phyloP scores from a whole-genome alignment of 2,888 invertebrate genomes.

The Cacoxenus indagator region DNA sequence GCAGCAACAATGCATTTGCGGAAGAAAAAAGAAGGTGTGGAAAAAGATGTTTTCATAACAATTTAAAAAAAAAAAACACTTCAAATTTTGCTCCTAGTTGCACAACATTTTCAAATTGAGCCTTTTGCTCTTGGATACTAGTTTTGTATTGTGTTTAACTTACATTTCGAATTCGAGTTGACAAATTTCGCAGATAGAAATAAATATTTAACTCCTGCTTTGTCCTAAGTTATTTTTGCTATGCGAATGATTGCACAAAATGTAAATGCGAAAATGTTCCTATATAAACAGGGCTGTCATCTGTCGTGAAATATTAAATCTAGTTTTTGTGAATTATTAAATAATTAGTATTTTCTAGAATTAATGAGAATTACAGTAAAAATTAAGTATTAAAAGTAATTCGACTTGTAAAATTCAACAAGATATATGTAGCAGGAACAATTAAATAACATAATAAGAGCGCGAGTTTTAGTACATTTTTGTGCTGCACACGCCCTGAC shows the following conservation, averaged over 20 bases:
- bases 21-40: constrained; percentile 36
- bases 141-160: constrained; percentile 44
- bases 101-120: constrained; percentile 47
- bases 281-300: background rate
- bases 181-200: constrained; percentile 28
- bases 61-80: constrained; percentile 46
- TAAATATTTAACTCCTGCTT: constrained; percentile 23
- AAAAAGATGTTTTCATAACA: constrained; percentile 55
- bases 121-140: constrained; percentile 20
- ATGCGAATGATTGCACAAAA: background rate
- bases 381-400: too few species aligned
- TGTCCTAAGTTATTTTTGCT: constrained; percentile 23
- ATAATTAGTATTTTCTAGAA: too few species aligned
- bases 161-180: constrained; percentile 42
- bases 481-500: too few species aligned
- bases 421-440: too few species aligned
- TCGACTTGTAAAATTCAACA: too few species aligned
- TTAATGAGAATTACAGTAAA: too few species aligned
- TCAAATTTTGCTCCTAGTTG: constrained; percentile 43
- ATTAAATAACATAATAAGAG: too few species aligned
- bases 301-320: background rate
- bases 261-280: background rate
- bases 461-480: too few species aligned
- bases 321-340: too few species aligned
- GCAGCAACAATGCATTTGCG: constrained; percentile 24